These are phyloP conservation scores for Tipula lateralis DNA, from an alignment of 2,888 invertebrate species.

Conservation along the genomic window DNA sequence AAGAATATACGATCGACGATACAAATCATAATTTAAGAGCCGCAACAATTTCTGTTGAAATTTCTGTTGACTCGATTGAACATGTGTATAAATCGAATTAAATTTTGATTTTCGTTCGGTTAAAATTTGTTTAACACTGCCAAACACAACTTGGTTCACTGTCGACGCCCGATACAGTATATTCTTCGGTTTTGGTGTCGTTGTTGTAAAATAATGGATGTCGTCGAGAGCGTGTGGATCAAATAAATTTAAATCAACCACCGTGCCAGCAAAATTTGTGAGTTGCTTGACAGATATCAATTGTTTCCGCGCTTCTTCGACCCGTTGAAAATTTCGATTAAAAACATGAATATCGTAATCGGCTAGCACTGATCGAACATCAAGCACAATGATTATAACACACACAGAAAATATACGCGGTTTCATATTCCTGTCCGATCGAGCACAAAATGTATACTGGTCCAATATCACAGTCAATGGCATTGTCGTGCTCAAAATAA, in stretches of 20 bases:
- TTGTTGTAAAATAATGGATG: background rate
- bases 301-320: background rate
- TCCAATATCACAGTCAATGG: too few relatives aligned
- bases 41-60: background rate
- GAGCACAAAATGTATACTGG: too few relatives aligned
- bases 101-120: background rate
- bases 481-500: too few relatives aligned
- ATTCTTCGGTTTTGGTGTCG: background rate
- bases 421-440: too few relatives aligned
- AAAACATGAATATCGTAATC: background rate
- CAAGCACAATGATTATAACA: background rate
- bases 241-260: background rate
- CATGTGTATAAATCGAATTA: background rate
- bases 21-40: background rate
- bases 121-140: background rate
- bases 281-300: background rate
- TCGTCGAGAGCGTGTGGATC: background rate
- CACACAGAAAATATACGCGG: background rate
- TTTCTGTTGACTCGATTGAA: background rate
- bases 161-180: background rate
- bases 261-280: background rate
- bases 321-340: background rate
- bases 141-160: background rate
- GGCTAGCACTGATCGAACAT: too few relatives aligned
- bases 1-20: background rate